Percentiles rank a stretch among this genome's conserved stretches.
phyloP scores from a whole-genome alignment of 2,797 vertebrate genomes.

The Pangasius krempfi region DNA sequence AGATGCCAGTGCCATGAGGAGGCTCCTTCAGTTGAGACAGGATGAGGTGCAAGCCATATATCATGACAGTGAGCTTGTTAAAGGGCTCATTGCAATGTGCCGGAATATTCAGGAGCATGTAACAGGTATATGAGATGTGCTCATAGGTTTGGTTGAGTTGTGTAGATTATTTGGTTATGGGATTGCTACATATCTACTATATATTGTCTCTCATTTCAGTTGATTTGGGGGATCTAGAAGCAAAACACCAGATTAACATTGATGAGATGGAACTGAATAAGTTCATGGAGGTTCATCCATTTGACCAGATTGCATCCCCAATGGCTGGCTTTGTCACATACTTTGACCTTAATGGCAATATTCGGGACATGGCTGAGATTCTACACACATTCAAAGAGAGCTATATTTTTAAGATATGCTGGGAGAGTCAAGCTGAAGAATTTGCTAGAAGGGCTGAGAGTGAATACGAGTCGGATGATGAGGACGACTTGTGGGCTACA shows the following conservation, averaged over 20 bases:
- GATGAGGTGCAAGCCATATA: conserved; percentile 71
- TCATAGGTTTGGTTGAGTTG: neutral
- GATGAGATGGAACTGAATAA: conserved; percentile 58
- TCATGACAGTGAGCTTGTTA: conserved; percentile 72
- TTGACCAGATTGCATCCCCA: conserved; percentile 31
- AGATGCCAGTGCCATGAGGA: conserved; percentile 64
- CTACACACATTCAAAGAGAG: conserved; percentile 75
- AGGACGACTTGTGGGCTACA: conserved; percentile 34
- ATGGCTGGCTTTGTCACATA: conserved; percentile 64
- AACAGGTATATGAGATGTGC: conserved; percentile 73
- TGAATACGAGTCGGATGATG: accelerated
- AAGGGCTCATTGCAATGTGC: conserved; percentile 79
- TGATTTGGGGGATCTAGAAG: conserved; percentile 67
- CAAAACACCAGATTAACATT: conserved; percentile 68
- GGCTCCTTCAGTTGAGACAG: conserved; percentile 70
- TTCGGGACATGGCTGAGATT: conserved; percentile 68
- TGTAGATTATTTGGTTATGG: neutral
- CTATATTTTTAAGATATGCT: conserved; percentile 79
- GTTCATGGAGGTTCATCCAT: conserved; percentile 69
- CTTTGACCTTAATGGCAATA: conserved; percentile 73
- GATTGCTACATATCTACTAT: neutral
- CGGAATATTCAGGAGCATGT: conserved; percentile 73
- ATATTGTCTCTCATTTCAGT: conserved; percentile 68
- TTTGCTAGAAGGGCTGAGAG: neutral
- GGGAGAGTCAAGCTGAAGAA: conserved; percentile 72